phyloP scores from a whole-genome alignment of 1,140 invertebrate genomes.

The Branchinecta lynchi region DNA sequence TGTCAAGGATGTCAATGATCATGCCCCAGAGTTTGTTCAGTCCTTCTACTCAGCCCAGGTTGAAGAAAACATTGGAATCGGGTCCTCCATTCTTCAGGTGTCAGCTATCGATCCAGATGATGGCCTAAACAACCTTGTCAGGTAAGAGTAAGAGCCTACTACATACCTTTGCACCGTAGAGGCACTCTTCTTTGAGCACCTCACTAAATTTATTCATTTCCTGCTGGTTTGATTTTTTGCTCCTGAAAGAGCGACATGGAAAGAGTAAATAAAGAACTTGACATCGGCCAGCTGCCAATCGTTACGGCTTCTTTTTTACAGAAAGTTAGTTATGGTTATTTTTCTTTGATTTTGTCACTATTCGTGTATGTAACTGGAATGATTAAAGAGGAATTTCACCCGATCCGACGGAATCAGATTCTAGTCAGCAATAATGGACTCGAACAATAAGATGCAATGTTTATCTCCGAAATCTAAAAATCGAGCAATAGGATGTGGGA shows the following conservation, averaged over 20 bases:
- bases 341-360: not conserved
- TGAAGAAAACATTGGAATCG: constrained; percentile 54
- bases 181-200: no score
- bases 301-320: not conserved
- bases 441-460: no score
- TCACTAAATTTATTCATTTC: no score
- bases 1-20: constrained; percentile 86
- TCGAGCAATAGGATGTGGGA: no score
- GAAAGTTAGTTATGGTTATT: not conserved
- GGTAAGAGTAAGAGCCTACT: constrained; percentile 31
- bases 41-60: constrained; percentile 58
- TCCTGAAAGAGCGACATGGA: not conserved
- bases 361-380: no score
- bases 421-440: no score
- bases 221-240: constrained; percentile 17
- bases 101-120: constrained; percentile 60
- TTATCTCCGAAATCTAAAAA: no score
- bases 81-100: constrained; percentile 52
- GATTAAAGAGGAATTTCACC: no score
- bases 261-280: not conserved
- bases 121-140: constrained; percentile 66
- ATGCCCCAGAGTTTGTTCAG: constrained; percentile 64
- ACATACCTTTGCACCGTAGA: no score
- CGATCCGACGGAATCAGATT: no score
- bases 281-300: not conserved